Evolutionary conservation across 2,888 invertebrate species (phyloP).

Genomic region (Lysandra bellargus): DNA sequence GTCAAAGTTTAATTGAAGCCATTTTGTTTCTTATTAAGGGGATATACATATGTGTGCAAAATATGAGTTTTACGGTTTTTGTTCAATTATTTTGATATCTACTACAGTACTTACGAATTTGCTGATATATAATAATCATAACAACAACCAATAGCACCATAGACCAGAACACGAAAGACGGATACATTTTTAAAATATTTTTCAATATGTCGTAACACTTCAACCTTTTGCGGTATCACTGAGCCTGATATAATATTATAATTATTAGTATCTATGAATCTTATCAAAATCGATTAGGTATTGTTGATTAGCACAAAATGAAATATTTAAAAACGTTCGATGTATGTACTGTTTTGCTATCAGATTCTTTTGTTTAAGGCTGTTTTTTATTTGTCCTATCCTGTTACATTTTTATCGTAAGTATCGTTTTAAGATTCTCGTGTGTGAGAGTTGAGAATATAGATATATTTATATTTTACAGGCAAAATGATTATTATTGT

Average conservation of each 20-base stretch:
- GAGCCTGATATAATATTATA: not conserved
- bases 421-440: too few relatives aligned
- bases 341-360: not conserved
- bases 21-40: too few relatives aligned
- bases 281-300: not conserved
- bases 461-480: not conserved
- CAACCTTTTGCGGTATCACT: conserved; percentile 10
- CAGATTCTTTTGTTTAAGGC: not conserved
- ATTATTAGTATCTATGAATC: not conserved
- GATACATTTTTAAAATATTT: conserved; percentile 41
- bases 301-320: not conserved
- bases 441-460: too few relatives aligned
- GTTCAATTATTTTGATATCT: too few relatives aligned
- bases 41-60: too few relatives aligned
- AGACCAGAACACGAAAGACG: conserved; percentile 48
- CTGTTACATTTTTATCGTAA: not conserved
- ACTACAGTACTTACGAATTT: conserved; percentile 46
- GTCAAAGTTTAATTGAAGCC: too few relatives aligned
- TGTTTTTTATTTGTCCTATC: not conserved
- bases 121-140: conserved; percentile 43
- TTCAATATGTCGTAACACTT: conserved; percentile 1
- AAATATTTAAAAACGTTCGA: not conserved
- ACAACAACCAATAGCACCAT: conserved; percentile 45
- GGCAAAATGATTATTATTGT: not conserved
- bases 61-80: too few relatives aligned